These are phyloP conservation scores for Chlorodrepanis virens DNA, from an alignment of 2,113 vertebrate species.

Conservation along the genomic window DNA sequence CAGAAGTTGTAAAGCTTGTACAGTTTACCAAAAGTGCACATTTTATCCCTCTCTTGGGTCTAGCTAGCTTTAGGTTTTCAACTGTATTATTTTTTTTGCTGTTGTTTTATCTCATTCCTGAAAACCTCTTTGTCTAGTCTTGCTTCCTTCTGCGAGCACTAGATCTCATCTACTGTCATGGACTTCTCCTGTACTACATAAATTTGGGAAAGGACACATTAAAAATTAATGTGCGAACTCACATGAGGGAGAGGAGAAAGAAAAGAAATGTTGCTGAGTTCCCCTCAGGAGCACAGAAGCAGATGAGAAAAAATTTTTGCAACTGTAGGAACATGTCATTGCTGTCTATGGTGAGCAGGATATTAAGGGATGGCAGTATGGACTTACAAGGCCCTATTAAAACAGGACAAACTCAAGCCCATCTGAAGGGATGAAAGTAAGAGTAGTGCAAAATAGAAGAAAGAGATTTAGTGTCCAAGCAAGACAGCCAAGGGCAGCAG, in stretches of 20 bases:
- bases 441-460: neutral
- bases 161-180: neutral
- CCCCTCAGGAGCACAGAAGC: neutral
- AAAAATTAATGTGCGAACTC: neutral
- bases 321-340: accelerated
- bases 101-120: neutral
- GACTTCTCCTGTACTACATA: neutral
- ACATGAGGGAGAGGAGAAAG: neutral
- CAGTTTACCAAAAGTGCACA: neutral
- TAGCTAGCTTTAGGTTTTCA: neutral
- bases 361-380: neutral
- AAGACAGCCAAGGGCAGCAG: neutral
- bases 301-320: neutral
- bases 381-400: neutral
- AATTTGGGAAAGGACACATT: neutral
- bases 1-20: constrained; percentile 31
- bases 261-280: neutral
- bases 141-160: neutral
- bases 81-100: neutral
- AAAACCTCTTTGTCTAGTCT: neutral
- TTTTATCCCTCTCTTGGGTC: constrained; percentile 17
- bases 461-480: neutral
- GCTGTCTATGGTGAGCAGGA: neutral
- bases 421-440: neutral
- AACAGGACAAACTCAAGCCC: neutral